Evolutionary conservation across 2,888 invertebrate genomes (phyloP).

Genomic region (Tetrapedia diversipes): DNA sequence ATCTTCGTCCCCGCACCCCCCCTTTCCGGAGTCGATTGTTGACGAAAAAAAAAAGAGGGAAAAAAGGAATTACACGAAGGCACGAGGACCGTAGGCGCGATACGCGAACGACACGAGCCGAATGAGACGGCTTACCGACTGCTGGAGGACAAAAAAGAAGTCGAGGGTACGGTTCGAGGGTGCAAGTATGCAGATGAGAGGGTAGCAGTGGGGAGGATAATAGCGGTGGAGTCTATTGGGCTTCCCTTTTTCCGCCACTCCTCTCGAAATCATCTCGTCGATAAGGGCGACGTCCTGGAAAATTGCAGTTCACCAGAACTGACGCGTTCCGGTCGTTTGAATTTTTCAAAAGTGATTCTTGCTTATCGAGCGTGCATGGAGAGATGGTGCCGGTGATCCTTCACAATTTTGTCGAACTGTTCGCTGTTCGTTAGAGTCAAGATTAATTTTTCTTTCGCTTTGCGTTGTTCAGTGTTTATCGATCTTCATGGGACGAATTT

Average conservation of each 20-base stretch:
- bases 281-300: slow-evolving; percentile 19
- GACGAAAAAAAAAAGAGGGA: slow-evolving; percentile 29
- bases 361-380: neutral
- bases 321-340: neutral
- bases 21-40: neutral
- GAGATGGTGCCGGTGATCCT: neutral
- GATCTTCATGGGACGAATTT: too few species aligned
- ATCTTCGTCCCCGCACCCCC: slow-evolving; percentile 54
- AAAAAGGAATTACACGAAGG: slow-evolving; percentile 39
- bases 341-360: neutral
- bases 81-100: slow-evolving; percentile 10
- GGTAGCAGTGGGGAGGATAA: neutral
- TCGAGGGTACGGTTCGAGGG: neutral
- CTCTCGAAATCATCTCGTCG: slow-evolving; percentile 22
- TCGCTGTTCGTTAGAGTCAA: neutral
- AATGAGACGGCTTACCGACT: neutral
- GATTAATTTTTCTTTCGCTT: neutral
- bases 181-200: slow-evolving; percentile 14
- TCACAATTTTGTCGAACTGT: neutral
- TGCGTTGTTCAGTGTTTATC: too few species aligned
- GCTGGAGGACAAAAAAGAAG: neutral
- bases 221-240: neutral
- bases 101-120: neutral
- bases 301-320: slow-evolving; percentile 28
- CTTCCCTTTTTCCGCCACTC: neutral